These are phyloP conservation scores for Altica lythri DNA, from an alignment of 2,888 invertebrate species.

Conservation along the genomic window DNA sequence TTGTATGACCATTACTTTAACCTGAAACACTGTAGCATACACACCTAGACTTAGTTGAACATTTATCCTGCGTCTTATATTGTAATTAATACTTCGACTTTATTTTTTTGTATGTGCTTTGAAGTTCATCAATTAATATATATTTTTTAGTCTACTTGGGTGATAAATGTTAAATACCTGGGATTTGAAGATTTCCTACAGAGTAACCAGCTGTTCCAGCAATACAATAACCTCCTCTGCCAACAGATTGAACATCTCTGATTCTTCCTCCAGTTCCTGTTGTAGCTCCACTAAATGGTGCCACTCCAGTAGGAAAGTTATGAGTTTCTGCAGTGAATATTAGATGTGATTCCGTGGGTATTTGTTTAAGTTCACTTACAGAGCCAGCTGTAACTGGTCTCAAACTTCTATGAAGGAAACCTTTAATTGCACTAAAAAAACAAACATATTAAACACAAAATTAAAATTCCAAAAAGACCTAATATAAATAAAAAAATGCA, in stretches of 20 bases:
- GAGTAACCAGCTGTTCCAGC: constrained; percentile 97
- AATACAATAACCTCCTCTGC: constrained; percentile 90
- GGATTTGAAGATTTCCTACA: constrained; percentile 90
- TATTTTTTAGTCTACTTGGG: too few relatives aligned
- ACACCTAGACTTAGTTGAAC: too few relatives aligned
- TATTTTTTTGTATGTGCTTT: too few relatives aligned
- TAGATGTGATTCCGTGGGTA: constrained; percentile 74
- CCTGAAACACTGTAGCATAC: too few relatives aligned
- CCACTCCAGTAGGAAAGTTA: constrained; percentile 97
- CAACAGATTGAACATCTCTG: constrained; percentile 93
- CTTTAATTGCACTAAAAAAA: constrained; percentile 79
- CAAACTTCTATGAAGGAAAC: constrained; percentile 73
- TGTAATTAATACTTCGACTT: too few relatives aligned
- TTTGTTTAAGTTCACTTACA: constrained; percentile 63
- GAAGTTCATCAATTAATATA: too few relatives aligned
- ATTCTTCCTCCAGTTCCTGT: constrained; percentile 97
- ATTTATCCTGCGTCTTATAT: too few relatives aligned
- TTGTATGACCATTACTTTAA: too few relatives aligned
- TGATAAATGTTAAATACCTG: too few relatives aligned
- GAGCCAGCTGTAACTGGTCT: constrained; percentile 70
- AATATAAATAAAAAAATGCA: too few relatives aligned
- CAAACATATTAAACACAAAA: too few relatives aligned
- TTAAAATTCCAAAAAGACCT: not conserved
- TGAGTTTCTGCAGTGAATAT: constrained; percentile 99
- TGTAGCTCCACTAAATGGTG: constrained; percentile 97